A percentile compares a stretch with the other conserved stretches of the same genome.
Evolutionary conservation across 1,140 invertebrate species (phyloP).

Genomic region (Phymastichus coffea): DNA sequence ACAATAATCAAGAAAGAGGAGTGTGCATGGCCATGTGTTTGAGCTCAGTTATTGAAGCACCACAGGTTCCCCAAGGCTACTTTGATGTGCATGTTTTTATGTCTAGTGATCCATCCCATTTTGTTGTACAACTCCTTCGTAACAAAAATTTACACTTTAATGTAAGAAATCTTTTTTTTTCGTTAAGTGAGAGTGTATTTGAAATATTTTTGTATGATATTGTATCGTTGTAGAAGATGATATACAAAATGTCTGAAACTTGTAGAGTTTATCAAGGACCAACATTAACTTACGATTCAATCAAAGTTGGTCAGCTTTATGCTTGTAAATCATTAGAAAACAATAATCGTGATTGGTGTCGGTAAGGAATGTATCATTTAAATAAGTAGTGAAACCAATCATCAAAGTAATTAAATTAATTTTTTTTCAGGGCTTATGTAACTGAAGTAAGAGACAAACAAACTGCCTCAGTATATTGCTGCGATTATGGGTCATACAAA

Average conservation of each 20-base stretch:
- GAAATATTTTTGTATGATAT: too few relatives aligned
- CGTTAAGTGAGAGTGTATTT: too few relatives aligned
- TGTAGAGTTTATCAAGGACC: not conserved
- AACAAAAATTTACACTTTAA: not conserved
- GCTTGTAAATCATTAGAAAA: too few relatives aligned
- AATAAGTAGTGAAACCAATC: not conserved
- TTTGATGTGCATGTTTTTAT: not conserved
- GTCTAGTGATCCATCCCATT: not conserved
- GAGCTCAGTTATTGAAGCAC: too few relatives aligned
- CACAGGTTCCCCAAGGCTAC: too few relatives aligned
- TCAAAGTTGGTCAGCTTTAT: conserved; percentile 5
- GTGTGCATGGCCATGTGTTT: too few relatives aligned
- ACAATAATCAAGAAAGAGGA: too few relatives aligned
- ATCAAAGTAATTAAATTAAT: not conserved
- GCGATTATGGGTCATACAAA: conserved; percentile 2
- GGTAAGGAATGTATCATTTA: not conserved
- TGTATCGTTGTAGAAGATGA: not conserved
- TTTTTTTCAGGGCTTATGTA: not conserved
- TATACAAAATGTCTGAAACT: not conserved
- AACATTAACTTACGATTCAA: not conserved
- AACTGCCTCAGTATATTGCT: not conserved
- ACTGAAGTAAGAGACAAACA: not conserved
- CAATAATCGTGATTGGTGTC: not conserved
- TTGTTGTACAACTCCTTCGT: not conserved
- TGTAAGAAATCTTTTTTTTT: too few relatives aligned